Percentiles rank a stretch among this genome's conserved stretches.
phyloP scores from a whole-genome alignment of 2,797 vertebrate genomes.

The Melanotaenia maccullochi region DNA sequence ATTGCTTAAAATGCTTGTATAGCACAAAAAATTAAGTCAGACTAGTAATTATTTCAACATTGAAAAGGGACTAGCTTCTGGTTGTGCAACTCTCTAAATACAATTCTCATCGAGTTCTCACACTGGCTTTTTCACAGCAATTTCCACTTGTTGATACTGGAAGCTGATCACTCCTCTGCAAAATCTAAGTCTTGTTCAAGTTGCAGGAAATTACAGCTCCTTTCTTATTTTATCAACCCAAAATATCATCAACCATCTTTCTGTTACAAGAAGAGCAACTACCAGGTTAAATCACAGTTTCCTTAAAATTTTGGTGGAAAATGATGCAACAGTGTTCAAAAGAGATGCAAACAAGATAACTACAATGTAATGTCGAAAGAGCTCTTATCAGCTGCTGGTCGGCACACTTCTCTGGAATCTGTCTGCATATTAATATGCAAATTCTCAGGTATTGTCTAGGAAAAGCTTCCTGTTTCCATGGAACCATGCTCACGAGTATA shows the following conservation, averaged over 20 bases:
- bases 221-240: not conserved
- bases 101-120: not conserved
- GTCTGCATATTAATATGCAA: not conserved
- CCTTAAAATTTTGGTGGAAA: not conserved
- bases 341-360: not conserved
- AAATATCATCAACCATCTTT: not conserved
- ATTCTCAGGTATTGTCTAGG: not conserved
- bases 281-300: not conserved
- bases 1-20: not conserved
- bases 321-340: not conserved
- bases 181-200: not conserved
- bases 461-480: slow-evolving; percentile 10
- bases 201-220: not conserved
- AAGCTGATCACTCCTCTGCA: not conserved
- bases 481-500: not conserved
- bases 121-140: not conserved
- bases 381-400: not conserved
- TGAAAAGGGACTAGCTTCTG: not conserved
- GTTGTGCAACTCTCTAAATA: not conserved
- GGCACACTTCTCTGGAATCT: slow-evolving; percentile 20
- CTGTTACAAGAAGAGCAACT: not conserved
- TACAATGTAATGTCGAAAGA: no score
- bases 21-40: not conserved
- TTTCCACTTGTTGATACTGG: not conserved
- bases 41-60: not conserved